phyloP scores from a whole-genome alignment of 2,888 invertebrate species.

The Trissonchulus sp. region DNA sequence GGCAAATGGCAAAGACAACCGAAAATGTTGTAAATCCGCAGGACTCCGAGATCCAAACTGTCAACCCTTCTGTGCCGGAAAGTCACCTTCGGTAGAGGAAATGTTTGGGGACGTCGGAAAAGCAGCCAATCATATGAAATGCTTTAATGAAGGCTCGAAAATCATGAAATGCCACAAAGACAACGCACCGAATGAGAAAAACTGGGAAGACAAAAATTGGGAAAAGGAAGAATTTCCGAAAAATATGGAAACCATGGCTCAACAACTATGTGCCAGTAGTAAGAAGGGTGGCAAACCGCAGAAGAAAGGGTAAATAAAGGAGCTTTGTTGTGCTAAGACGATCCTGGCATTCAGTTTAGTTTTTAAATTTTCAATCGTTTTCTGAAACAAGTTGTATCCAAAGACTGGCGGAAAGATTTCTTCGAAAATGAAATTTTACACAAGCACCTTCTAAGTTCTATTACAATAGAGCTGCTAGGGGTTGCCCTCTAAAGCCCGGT shows the following conservation, averaged over 20 bases:
- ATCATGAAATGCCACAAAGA: not conserved
- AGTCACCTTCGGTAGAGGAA: not conserved
- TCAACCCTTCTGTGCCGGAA: not conserved
- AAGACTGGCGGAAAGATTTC: too few species aligned
- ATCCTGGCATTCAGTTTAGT: too few species aligned
- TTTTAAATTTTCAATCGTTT: too few species aligned
- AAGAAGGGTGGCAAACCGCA: too few species aligned
- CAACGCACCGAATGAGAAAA: not conserved
- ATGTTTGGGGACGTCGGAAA: not conserved
- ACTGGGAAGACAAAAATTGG: not conserved
- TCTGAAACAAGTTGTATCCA: too few species aligned
- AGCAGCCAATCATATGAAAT: not conserved
- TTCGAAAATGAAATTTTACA: too few species aligned
- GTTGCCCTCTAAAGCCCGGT: too few species aligned
- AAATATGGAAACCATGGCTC: not conserved
- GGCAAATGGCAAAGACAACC: conserved; percentile 6
- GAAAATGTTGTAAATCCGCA: not conserved
- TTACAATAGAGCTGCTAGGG: too few species aligned
- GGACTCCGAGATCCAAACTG: not conserved
- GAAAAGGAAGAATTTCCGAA: not conserved
- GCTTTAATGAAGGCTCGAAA: not conserved
- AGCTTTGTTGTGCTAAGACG: too few species aligned
- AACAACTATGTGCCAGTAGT: not conserved
- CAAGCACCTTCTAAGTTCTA: too few species aligned
- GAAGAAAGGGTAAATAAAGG: too few species aligned